Conservation (phyloP, 2,888 invertebrate genomes). For the Drosophila neoperkinsi region DNA sequence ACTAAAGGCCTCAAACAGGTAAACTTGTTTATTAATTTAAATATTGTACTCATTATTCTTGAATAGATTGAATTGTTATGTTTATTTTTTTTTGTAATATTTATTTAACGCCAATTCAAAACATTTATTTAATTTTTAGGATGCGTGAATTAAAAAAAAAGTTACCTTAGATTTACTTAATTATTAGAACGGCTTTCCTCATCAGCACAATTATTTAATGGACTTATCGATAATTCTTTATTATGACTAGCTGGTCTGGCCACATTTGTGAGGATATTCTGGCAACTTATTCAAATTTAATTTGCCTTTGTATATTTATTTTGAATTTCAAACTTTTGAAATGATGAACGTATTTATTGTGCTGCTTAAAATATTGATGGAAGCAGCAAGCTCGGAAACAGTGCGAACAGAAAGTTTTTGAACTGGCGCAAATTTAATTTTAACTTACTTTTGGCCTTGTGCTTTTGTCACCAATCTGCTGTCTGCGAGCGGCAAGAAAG, state of each 20-base stretch:
- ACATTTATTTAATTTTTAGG: fast-evolving
- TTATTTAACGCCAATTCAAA: neutral
- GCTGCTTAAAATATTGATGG: slow-evolving; percentile 37
- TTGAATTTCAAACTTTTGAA: slow-evolving; percentile 25
- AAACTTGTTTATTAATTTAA: neutral
- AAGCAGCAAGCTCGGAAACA: slow-evolving; percentile 8
- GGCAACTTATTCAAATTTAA: neutral
- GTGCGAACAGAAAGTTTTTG: slow-evolving; percentile 34
- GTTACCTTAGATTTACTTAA: neutral
- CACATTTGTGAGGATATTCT: neutral
- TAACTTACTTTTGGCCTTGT: slow-evolving; percentile 56
- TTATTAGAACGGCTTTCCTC: neutral
- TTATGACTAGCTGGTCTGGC: neutral
- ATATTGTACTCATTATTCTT: neutral
- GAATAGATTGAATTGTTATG: neutral
- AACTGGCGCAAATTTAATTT: slow-evolving; percentile 62
- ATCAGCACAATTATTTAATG: neutral
- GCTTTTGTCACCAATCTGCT: slow-evolving; percentile 37
- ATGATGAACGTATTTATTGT: slow-evolving; percentile 40
- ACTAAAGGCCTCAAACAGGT: neutral
- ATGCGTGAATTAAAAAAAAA: neutral
- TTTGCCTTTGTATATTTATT: slow-evolving; percentile 18
- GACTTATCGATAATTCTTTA: neutral
- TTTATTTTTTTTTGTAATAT: neutral
- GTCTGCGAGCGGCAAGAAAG: slow-evolving; percentile 4